phyloP scores from a whole-genome alignment of 2,113 vertebrate genomes.

The Mesocricetus auratus region DNA sequence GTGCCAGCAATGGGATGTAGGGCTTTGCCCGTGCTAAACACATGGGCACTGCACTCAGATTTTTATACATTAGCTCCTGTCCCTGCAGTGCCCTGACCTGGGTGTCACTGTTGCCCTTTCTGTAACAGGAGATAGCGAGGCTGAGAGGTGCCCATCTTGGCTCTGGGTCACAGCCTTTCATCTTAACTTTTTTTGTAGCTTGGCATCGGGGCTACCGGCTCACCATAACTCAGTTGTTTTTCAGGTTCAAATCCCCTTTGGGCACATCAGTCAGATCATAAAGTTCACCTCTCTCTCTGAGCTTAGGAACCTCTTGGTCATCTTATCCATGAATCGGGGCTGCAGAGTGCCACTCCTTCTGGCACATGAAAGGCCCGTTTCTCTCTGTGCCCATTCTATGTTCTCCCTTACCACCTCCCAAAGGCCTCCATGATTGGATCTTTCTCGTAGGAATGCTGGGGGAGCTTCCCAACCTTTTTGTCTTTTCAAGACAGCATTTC shows the following conservation, averaged over 20 bases:
- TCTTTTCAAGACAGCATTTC: not conserved
- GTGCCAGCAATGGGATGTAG: not conserved
- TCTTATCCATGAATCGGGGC: not conserved
- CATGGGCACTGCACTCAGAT: not conserved
- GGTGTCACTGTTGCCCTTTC: not conserved
- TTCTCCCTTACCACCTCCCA: not conserved
- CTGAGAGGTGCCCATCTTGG: not conserved
- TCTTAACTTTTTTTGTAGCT: not conserved
- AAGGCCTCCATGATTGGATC: not conserved
- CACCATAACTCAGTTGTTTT: not conserved
- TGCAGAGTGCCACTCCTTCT: not conserved
- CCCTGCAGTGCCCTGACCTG: not conserved
- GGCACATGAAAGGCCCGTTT: slow-evolving; percentile 29
- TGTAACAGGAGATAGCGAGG: not conserved
- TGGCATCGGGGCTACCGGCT: not conserved
- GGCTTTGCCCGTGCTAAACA: not conserved
- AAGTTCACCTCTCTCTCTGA: not conserved
- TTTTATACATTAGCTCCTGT: not conserved
- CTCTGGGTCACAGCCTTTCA: not conserved
- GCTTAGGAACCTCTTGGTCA: not conserved
- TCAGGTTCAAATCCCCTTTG: not conserved
- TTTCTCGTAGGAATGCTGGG: not conserved
- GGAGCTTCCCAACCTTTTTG: not conserved
- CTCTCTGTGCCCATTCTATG: slow-evolving; percentile 26
- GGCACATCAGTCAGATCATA: not conserved